Evolutionary conservation across 2,888 invertebrate genomes (phyloP).

Genomic region (Caenorhabditis wallacei): DNA sequence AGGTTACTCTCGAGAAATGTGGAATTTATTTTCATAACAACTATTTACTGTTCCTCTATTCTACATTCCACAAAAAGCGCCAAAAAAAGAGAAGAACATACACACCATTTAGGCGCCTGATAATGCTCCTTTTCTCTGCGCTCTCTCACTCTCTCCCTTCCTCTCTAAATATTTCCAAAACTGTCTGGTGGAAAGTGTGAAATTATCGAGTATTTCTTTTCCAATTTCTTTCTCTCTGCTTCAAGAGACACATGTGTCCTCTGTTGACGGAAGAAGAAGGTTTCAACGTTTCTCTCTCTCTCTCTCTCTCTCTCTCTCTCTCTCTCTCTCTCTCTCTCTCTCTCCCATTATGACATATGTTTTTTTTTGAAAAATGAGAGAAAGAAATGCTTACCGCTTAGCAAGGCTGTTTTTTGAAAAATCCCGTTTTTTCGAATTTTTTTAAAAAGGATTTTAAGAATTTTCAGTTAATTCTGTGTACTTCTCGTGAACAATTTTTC

Average conservation of each 20-base stretch:
- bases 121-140: not conserved
- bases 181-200: not conserved
- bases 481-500: too few species aligned
- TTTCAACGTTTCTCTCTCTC: slow-evolving; percentile 11
- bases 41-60: too few species aligned
- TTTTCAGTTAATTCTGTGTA: too few species aligned
- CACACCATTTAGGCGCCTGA: not conserved
- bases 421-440: too few species aligned
- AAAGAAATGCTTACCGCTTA: too few species aligned
- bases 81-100: not conserved
- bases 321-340: not conserved
- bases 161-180: not conserved
- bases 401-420: too few species aligned
- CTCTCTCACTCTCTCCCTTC: not conserved
- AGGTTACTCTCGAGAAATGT: not conserved
- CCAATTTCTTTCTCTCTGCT: not conserved
- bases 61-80: too few species aligned
- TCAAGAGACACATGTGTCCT: slow-evolving; percentile 9
- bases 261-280: not conserved
- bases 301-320: too few species aligned
- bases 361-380: too few species aligned
- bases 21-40: too few species aligned
- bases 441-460: too few species aligned
- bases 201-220: too few species aligned
- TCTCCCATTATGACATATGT: slow-evolving; percentile 18